Conservation (phyloP, 2,797 vertebrate species). For the Hypotaenidia okinawae region DNA sequence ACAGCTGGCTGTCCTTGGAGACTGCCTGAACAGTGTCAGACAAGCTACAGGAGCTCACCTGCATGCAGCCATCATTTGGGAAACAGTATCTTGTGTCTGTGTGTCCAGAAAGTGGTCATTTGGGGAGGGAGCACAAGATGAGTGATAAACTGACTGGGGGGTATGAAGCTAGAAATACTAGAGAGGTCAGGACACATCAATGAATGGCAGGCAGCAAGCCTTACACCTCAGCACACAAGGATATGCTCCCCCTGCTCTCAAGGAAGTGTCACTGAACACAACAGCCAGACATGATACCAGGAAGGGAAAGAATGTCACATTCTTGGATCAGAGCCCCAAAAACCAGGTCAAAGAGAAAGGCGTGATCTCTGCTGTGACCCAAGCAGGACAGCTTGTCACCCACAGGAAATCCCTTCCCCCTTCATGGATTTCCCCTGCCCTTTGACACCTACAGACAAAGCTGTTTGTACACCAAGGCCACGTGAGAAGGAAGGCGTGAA, state of each 20-base stretch:
- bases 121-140: neutral
- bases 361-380: neutral
- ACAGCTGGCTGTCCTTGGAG: neutral
- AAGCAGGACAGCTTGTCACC: neutral
- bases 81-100: neutral
- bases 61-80: neutral
- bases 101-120: neutral
- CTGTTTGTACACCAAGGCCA: neutral
- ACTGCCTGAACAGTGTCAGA: neutral
- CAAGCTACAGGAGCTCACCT: neutral
- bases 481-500: neutral
- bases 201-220: neutral
- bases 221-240: neutral
- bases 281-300: neutral
- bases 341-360: neutral
- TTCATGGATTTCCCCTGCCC: neutral
- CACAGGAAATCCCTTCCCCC: conserved; percentile 3
- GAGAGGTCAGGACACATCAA: neutral
- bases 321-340: conserved; percentile 18
- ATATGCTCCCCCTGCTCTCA: neutral
- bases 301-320: neutral
- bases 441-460: conserved; percentile 43
- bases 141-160: neutral
- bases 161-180: neutral
- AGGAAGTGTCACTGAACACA: conserved; percentile 1